Evolutionary conservation across 2,888 invertebrate genomes (phyloP).

Genomic region (Pollenia amentaria): DNA sequence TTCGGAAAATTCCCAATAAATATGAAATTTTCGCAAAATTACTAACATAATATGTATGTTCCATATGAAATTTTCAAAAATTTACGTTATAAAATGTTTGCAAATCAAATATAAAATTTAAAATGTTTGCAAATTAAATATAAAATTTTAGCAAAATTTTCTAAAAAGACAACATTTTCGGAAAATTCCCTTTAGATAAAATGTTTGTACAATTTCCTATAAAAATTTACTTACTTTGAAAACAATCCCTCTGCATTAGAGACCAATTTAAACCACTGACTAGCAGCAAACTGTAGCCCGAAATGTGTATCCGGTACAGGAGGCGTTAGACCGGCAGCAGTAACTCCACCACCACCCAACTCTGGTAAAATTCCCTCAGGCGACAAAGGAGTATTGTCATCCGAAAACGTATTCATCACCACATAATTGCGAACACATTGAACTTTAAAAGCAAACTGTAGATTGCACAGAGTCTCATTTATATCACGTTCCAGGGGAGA

Average conservation of each 20-base stretch:
- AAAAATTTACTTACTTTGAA: constrained; percentile 85
- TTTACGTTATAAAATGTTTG: too few species aligned
- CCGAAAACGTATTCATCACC: constrained; percentile 89
- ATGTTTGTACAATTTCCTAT: background rate
- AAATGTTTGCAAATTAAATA: too few species aligned
- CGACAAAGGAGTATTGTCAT: constrained; percentile 87
- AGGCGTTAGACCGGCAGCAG: constrained; percentile 68
- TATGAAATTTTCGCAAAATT: too few species aligned
- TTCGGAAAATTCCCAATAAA: too few species aligned
- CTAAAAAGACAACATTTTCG: too few species aligned
- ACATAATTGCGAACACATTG: constrained; percentile 90
- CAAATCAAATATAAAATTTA: too few species aligned
- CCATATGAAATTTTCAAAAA: too few species aligned
- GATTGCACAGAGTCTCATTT: constrained; percentile 89
- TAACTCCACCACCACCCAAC: constrained; percentile 65
- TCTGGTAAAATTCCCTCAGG: constrained; percentile 77
- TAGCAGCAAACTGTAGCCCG: constrained; percentile 92
- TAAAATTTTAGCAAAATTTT: too few species aligned
- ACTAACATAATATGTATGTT: too few species aligned
- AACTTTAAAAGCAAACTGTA: constrained; percentile 88
- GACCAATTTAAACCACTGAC: constrained; percentile 92
- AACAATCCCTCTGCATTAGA: constrained; percentile 93
- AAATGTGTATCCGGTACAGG: constrained; percentile 84
- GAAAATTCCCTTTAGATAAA: too few species aligned
- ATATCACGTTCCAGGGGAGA: constrained; percentile 89